Evolutionary conservation across 2,113 vertebrate genomes (phyloP).

Genomic region (Centropus bengalensis): DNA sequence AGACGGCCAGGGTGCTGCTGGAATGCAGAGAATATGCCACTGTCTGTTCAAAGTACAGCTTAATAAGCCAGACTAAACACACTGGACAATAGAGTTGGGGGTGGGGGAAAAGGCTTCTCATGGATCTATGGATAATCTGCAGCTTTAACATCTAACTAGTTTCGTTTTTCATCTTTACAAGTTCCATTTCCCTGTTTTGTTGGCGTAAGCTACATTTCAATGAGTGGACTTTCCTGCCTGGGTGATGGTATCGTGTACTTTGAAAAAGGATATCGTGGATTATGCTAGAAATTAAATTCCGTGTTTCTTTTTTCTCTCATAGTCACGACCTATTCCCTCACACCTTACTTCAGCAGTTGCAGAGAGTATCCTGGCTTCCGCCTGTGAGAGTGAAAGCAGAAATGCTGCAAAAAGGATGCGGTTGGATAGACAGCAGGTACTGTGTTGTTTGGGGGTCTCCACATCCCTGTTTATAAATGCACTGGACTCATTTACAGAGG

Average conservation of each 20-base stretch:
- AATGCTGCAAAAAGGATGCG: constrained; percentile 89
- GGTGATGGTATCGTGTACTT: constrained; percentile 32
- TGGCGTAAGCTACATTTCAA: constrained; percentile 72
- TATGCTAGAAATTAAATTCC: constrained; percentile 70
- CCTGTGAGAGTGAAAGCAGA: constrained; percentile 87
- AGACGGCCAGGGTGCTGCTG: constrained; percentile 63
- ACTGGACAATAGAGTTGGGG: constrained; percentile 43
- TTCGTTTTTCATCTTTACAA: constrained; percentile 78
- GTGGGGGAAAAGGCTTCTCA: constrained; percentile 43
- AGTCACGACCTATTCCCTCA: constrained; percentile 88
- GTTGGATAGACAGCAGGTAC: constrained; percentile 85
- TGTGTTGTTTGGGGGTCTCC: constrained; percentile 15
- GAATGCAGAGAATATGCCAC: constrained; percentile 61
- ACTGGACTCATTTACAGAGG: neutral
- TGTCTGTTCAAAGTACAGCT: constrained; percentile 63
- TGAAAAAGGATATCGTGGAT: neutral
- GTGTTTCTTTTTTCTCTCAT: constrained; percentile 71
- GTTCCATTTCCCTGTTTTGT: constrained; percentile 76
- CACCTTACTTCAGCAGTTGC: constrained; percentile 89
- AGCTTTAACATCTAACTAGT: constrained; percentile 75
- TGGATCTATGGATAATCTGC: constrained; percentile 52
- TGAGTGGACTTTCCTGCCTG: constrained; percentile 50
- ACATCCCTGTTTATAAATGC: constrained; percentile 3
- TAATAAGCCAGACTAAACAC: constrained; percentile 55
- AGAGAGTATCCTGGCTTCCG: constrained; percentile 87